These are phyloP conservation scores for Colinus virginianus DNA, from an alignment of 2,113 vertebrate species.

Conservation along the genomic window DNA sequence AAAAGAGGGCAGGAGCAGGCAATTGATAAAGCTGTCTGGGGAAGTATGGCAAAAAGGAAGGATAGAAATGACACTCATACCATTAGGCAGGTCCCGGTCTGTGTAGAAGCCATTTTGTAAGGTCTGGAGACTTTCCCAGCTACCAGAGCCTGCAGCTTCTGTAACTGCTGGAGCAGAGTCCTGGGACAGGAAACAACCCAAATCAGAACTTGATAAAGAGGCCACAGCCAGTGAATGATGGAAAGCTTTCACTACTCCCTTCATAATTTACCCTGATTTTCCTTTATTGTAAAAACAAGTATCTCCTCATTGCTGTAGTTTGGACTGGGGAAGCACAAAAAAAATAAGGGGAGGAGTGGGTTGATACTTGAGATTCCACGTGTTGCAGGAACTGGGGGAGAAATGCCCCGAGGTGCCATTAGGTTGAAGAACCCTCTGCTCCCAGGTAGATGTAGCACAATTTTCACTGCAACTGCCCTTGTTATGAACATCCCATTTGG, in stretches of 20 bases:
- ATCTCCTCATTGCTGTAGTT: not conserved
- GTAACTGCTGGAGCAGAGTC: constrained; percentile 91
- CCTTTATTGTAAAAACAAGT: not conserved
- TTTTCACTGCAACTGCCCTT: not conserved
- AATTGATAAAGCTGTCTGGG: not conserved
- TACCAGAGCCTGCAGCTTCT: constrained; percentile 90
- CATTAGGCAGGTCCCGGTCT: constrained; percentile 92
- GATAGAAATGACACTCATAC: constrained; percentile 69
- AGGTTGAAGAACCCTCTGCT: not conserved
- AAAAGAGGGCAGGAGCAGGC: not conserved
- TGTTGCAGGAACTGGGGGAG: not conserved
- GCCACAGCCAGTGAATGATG: not conserved
- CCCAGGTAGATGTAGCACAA: not conserved
- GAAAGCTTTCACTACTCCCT: not conserved
- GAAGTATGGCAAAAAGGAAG: not conserved
- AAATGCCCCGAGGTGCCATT: not conserved
- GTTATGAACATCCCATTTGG: not conserved
- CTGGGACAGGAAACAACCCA: constrained; percentile 68
- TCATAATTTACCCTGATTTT: not conserved
- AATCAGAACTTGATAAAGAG: constrained; percentile 17
- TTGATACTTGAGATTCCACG: not conserved
- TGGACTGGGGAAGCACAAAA: not conserved
- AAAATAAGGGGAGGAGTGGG: not conserved
- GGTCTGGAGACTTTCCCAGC: constrained; percentile 88
- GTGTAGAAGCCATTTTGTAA: constrained; percentile 90